Percentiles rank a stretch among this genome's conserved stretches.
These are phyloP conservation scores for Rachycentron canadum DNA, from an alignment of 2,797 vertebrate species.

Conservation along the genomic window DNA sequence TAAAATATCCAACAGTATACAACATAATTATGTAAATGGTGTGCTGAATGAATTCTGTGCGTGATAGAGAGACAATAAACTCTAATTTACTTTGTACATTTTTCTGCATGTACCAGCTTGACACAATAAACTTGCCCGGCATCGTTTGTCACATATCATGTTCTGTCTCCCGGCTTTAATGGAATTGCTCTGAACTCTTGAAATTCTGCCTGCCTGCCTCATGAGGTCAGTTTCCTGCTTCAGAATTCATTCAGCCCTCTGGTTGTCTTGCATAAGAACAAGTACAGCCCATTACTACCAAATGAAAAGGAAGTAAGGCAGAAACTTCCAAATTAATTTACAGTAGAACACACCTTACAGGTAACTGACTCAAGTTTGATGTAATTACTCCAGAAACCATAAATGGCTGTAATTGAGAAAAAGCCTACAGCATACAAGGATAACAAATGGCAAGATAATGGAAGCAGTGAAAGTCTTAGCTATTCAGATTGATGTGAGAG, in stretches of 20 bases:
- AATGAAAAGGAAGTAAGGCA: constrained; percentile 84
- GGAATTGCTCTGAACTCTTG: constrained; percentile 78
- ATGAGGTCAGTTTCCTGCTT: constrained; percentile 79
- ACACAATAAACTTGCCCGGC: constrained; percentile 55
- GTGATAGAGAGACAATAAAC: constrained; percentile 48
- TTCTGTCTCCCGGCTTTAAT: constrained; percentile 72
- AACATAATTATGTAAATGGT: constrained; percentile 22
- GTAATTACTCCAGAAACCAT: constrained; percentile 87
- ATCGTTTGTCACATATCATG: constrained; percentile 72
- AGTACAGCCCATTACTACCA: constrained; percentile 80
- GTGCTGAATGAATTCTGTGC: constrained; percentile 37
- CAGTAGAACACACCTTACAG: constrained; percentile 87
- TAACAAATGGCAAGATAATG: constrained; percentile 86
- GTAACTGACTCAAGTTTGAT: constrained; percentile 86
- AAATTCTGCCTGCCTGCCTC: constrained; percentile 69
- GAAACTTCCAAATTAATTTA: constrained; percentile 89
- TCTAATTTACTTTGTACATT: constrained; percentile 38
- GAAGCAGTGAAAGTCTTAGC: constrained; percentile 78
- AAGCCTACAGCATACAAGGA: constrained; percentile 86
- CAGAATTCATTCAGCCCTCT: constrained; percentile 79
- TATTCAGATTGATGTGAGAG: constrained; percentile 76
- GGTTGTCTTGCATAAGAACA: constrained; percentile 80
- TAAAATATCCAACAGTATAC: not conserved
- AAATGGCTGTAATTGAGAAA: constrained; percentile 88
- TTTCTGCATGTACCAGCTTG: constrained; percentile 27